Base-by-base conservation (phyloP, 37 sponge, comb jelly and placozoan species). In the Chondrilla cf. caribensis region DNA sequence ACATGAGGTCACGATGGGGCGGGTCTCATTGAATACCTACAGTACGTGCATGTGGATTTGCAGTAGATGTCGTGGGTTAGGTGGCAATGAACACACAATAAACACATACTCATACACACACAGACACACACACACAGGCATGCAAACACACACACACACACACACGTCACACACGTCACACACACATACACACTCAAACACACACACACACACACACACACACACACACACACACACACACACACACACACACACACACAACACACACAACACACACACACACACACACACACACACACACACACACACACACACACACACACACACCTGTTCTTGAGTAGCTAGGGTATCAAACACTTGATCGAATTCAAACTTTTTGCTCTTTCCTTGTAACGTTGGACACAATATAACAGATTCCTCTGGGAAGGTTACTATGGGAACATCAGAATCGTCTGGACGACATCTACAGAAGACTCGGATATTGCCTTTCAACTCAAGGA, bases 391-490 rank as follows among this genome's bases (percentile, higher is more conserved):
- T 8, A 28, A 22, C 1, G 90, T 90, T 0, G 64, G 67, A 43
- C 78, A 81, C 0, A 38, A 29, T 2, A 93, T 58, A 19, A 40
- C 29, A 14, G 64, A 85, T 0, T 89, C 88, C 1, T 54, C 71
- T 5, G 86, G 71, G 79, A 90, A 90, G 57, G 38, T 32, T 21
- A 89, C 42, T n/a, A 43, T 58, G 78, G 68, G 59, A 19, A 19
- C 51, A 1, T 54, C 84, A 17, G 84, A 65, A 39, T 87, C 68
- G 66, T 93, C 94, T 57, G 77, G 72, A n/a, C 94, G 85, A 79
- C 90, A 93, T 0, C 94, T 82, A 60, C 94, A 93, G 54, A 93
- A 93, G 60, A 93, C 94, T 25, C 94, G 79, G 68, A 93, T 90
- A 59, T 93, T 93, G 1, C 94, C 94, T 18, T 87, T 60, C 44